These are phyloP conservation scores for Boloria selene DNA, from an alignment of 2,888 invertebrate species.

Conservation along the genomic window DNA sequence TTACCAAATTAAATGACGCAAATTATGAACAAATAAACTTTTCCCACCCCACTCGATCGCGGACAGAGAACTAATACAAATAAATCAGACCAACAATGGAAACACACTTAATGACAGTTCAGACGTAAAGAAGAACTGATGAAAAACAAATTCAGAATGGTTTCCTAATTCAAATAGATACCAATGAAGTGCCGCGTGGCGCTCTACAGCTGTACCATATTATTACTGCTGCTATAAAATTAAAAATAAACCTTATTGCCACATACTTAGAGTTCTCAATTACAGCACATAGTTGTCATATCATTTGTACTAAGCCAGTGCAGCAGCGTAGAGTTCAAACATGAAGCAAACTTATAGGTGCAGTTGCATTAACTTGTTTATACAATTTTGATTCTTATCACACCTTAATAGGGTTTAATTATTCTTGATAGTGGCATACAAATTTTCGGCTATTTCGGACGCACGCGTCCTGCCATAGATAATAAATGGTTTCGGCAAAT, in stretches of 20 bases:
- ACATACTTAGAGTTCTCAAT: not conserved
- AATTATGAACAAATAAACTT: constrained; percentile 55
- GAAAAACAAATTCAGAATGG: constrained; percentile 78
- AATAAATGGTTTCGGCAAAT: constrained; percentile 80
- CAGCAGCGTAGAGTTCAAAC: constrained; percentile 32
- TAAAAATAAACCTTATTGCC: constrained; percentile 6
- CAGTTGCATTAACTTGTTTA: constrained; percentile 3
- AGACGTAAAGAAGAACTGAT: constrained; percentile 72
- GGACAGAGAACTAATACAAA: constrained; percentile 68
- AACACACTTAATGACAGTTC: constrained; percentile 73
- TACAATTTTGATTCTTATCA: constrained; percentile 30
- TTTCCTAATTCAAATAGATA: constrained; percentile 78
- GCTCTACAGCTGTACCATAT: constrained; percentile 46
- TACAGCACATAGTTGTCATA: not conserved
- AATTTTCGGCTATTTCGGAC: constrained; percentile 38
- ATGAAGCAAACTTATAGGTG: constrained; percentile 27
- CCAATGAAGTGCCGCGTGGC: constrained; percentile 78
- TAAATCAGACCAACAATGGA: constrained; percentile 64
- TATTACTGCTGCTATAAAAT: constrained; percentile 19
- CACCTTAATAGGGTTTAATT: constrained; percentile 26
- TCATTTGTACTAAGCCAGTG: constrained; percentile 11
- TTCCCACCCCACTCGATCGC: constrained; percentile 57
- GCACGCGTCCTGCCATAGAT: constrained; percentile 74
- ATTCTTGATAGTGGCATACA: constrained; percentile 42
- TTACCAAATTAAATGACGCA: constrained; percentile 47